Evolutionary conservation across 1,140 invertebrate genomes (phyloP), one percentile per base, ranked within the genome.

Genomic region (Protaetia brevitarsis): DNA sequence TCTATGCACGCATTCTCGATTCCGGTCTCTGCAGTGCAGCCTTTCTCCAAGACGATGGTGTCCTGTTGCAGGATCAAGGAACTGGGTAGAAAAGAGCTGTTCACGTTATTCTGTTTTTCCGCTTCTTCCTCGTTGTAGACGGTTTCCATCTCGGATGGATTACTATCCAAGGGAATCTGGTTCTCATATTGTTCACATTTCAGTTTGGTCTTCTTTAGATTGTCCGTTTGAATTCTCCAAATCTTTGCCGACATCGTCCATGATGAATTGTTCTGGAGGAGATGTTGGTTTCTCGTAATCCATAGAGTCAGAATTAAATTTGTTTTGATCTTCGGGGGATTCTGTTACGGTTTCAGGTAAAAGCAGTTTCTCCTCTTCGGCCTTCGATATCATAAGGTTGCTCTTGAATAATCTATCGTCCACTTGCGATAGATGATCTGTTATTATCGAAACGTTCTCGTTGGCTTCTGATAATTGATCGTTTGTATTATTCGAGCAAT

Each of bases 41-140:
- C 31, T 63, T 78, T 78, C 10, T 74, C 67, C 16, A 77, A 37
- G 31, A 72, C 66, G 16, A 74, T 71, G 1, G 77, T 74, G 60
- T 77, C 74, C 58, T 79, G 74, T 36, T 78, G 77, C 11, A 79
- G 63, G 61, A 78, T 79, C 31, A 79, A 58, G 4, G 75, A 72
- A 64, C 76, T 79, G 1, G 77, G 77, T 59, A 79, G 61, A 34
- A 74, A 73, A 21, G 69, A 69, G 7, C 57, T 28, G 26, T 59
- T 59, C 3, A 51, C 2, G 11, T 51, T 23, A 19, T 51, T 51
- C 19, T 51, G 41, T 19, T 51, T 13, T 36, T 62, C 60, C 3
- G 21, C 6, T 8, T 63, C 61, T n/a, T 63, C 61, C 34, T 61
- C 19, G 8, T 0, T 59, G 5, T 1, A 11, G 11, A 8, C 13